Evolutionary conservation across 2,113 vertebrate genomes (phyloP).

Genomic region (Falcunculus frontatus): DNA sequence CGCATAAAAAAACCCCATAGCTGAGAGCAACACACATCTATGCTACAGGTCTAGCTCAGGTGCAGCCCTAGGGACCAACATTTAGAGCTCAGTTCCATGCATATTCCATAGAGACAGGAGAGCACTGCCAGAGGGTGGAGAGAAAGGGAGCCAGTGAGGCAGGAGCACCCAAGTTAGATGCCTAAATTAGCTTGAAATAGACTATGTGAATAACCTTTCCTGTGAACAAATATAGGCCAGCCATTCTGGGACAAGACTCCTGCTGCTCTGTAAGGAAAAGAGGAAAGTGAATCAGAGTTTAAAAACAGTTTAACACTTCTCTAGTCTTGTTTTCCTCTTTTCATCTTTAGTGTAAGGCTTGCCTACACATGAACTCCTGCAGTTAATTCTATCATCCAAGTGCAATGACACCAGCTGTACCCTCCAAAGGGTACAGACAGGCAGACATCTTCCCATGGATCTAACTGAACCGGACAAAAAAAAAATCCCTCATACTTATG

Average conservation of each 20-base stretch:
- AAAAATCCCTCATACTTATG: neutral
- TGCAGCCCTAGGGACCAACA: neutral
- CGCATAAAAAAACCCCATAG: neutral
- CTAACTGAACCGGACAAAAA: neutral
- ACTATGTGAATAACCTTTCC: conserved; percentile 32
- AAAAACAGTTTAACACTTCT: conserved; percentile 26
- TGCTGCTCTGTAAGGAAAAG: conserved; percentile 16
- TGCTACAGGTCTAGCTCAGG: neutral
- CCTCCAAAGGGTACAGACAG: neutral
- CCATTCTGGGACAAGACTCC: conserved; percentile 39
- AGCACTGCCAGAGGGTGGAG: neutral
- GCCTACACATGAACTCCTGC: conserved; percentile 6
- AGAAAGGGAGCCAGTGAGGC: neutral
- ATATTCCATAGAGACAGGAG: neutral
- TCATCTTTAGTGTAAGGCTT: neutral
- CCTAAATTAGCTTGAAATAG: conserved; percentile 10
- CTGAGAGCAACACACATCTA: neutral
- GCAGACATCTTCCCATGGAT: neutral
- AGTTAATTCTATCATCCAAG: neutral
- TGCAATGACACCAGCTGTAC: neutral
- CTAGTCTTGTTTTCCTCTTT: conserved; percentile 7
- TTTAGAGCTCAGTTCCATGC: neutral
- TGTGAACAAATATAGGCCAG: conserved; percentile 36
- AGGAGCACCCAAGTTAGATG: neutral
- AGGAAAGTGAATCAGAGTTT: conserved; percentile 43